Evolutionary conservation across 1,140 invertebrate genomes (phyloP), one percentile per base, ranked within the genome.

Genomic region (Danaus plexippus): DNA sequence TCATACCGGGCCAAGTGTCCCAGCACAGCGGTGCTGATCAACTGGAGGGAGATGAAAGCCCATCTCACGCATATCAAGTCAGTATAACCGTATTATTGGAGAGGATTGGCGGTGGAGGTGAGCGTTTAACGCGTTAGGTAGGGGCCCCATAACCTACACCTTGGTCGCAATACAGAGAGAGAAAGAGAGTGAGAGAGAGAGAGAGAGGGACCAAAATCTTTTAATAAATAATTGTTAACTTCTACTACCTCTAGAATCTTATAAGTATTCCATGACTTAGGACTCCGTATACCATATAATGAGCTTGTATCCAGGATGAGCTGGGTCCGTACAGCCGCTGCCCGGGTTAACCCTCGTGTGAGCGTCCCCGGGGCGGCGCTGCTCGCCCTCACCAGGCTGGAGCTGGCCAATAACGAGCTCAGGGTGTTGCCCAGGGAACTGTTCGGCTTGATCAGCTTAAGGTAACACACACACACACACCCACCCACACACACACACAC

Each of bases 371-470:
- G 60, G 87, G 57, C 94, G 18, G 92, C 94, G 0, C 82, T 98
- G 1, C 94, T 93, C 64, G 96, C 97, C 0, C 94, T 99, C 13
- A 99, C 98, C 0, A 90, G 97, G 44, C 88, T 99, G 8, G 98
- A 99, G 82, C 90, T 99, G 10, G 98, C 97, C 2, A 93, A 94
- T 66, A 99, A 99, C 85, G 91, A 92, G 47, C 89, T 99, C 6
- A 91, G 91, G 0, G 88, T 90, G 11, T 80, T 99, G 57, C 98
- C 98, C 0, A 76, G 91, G 10, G 90, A 92, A 54, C 88, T 99
- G 15, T 97, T 98, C 77, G 91, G 94, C 66, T 88, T 99, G 55
- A 90, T 91, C 43, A 96, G 94, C 69, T 70, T 95, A 11, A 81
- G 88, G 77, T 79, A 10, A 63, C 57, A 44, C 6, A 13, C 11